Percentiles rank a stretch among this genome's conserved stretches.
These are phyloP conservation scores for Sturnus vulgaris DNA, from an alignment of 2,113 vertebrate species.

Conservation along the genomic window DNA sequence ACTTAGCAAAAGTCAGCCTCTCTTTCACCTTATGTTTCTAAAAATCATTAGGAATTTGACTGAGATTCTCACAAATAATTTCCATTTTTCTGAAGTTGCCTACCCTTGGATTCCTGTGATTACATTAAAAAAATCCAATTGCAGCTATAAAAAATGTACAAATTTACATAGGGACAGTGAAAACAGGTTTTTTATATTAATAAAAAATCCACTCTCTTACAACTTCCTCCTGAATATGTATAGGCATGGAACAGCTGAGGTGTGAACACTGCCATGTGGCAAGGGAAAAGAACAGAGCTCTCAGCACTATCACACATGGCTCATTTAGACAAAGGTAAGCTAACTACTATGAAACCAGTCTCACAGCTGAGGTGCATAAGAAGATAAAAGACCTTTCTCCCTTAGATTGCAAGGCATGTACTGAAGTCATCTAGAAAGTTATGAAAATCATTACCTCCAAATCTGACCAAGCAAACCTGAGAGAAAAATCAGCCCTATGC, in stretches of 20 bases:
- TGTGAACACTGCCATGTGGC: constrained; percentile 47
- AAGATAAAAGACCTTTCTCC: neutral
- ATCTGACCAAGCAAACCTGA: neutral
- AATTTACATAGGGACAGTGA: neutral
- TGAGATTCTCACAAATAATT: neutral
- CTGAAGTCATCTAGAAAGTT: neutral
- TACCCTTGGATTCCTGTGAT: neutral
- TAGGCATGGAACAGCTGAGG: constrained; percentile 34
- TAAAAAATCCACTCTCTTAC: neutral
- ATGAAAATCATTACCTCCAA: neutral
- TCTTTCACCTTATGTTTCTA: neutral
- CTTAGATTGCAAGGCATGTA: neutral
- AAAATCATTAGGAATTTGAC: neutral
- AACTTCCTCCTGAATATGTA: constrained; percentile 34
- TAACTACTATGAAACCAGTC: neutral
- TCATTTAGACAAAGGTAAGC: neutral
- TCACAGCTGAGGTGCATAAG: neutral
- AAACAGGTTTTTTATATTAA: neutral
- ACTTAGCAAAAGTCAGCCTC: neutral
- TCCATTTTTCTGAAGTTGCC: neutral
- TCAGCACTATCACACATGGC: neutral
- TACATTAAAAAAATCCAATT: neutral
- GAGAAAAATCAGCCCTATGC: neutral
- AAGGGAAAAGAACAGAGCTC: neutral
- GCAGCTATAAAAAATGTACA: neutral